Percentiles rank a stretch among this genome's conserved stretches.
phyloP scores from a whole-genome alignment of 2,113 vertebrate species.

The Phyllostomus discolor region DNA sequence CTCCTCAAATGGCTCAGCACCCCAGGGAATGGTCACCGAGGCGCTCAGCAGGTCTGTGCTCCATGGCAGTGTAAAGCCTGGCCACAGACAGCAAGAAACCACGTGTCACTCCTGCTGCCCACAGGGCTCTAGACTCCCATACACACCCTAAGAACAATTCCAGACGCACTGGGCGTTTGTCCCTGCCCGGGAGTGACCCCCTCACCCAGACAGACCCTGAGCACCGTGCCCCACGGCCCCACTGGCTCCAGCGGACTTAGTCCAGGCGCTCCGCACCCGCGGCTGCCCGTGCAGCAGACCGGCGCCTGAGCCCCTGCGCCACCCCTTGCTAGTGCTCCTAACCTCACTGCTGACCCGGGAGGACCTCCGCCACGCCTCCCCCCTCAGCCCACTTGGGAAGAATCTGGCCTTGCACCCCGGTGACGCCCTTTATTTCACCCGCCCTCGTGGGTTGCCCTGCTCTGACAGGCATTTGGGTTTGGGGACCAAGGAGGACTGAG shows the following conservation, averaged over 20 bases:
- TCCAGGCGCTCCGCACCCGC: too few relatives aligned
- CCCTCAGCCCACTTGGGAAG: neutral
- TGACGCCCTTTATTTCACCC: too few relatives aligned
- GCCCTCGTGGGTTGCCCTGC: neutral
- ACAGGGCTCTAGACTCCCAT: neutral
- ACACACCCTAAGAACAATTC: fast-evolving
- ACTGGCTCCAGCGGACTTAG: neutral
- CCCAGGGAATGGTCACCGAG: neutral
- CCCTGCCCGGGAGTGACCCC: neutral
- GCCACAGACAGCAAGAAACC: neutral
- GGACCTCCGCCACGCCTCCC: neutral
- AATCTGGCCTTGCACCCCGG: neutral
- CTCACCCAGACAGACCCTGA: neutral
- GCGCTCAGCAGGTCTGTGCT: too few relatives aligned
- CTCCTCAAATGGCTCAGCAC: neutral
- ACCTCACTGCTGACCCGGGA: neutral
- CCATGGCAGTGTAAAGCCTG: neutral
- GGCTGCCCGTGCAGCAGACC: neutral
- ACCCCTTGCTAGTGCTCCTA: too few relatives aligned
- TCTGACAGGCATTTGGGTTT: neutral
- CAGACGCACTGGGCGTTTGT: too few relatives aligned
- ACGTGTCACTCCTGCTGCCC: fast-evolving
- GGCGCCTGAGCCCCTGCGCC: neutral
- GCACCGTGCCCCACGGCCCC: fast-evolving
- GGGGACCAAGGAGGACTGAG: neutral